Evolutionary conservation across 2,888 invertebrate species (phyloP), one percentile per base, ranked within the genome.

Genomic region (Ectemnius lituratus): DNA sequence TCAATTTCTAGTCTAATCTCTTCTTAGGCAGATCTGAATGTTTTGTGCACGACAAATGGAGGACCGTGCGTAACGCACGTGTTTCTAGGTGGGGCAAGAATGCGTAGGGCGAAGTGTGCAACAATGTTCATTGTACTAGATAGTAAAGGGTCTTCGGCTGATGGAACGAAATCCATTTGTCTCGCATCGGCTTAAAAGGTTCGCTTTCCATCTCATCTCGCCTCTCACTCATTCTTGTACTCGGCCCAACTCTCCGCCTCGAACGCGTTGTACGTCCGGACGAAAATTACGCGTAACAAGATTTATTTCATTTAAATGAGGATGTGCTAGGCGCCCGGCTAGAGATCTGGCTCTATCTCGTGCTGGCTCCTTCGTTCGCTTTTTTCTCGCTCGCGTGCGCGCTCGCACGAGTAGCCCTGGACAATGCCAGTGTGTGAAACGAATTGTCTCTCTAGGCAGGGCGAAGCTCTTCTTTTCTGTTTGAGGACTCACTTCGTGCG

Each of bases 231-330:
- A 11, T 6, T 37, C 37, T 1, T 11, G 8, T 8, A 11, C 37
- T 37, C 0, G 37, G 8, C 8, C 37, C 37, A 6, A 37, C 83
- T 80, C 73, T 62, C 71, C 62, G 68, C 72, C 77, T 65, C 79
- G 37, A 56, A 57, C 70, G 66, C 76, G 81, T 66, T 11, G 8
- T 37, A 37, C 72, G 61, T 61, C 77, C 82, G 70, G 79, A 82
- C 85, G 82, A 88, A 88, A 88, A 88, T 88, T 84, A 86, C 84
- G 84, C 85, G 85, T 85, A 88, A 88, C 88, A 88, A 88, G 88
- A 88, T 88, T 88, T 88, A 88, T 88, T 84, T 88, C 88, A 86
- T 88, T 88, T 88, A 88, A 88, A 88, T 88, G 88, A 88, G 88
- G 87, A 88, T 88, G 88, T 88, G 78, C 86, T 86, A 85, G 82